Base-by-base conservation (phyloP, 2,113 vertebrate genomes). In the Lepisosteus osseus region DNA sequence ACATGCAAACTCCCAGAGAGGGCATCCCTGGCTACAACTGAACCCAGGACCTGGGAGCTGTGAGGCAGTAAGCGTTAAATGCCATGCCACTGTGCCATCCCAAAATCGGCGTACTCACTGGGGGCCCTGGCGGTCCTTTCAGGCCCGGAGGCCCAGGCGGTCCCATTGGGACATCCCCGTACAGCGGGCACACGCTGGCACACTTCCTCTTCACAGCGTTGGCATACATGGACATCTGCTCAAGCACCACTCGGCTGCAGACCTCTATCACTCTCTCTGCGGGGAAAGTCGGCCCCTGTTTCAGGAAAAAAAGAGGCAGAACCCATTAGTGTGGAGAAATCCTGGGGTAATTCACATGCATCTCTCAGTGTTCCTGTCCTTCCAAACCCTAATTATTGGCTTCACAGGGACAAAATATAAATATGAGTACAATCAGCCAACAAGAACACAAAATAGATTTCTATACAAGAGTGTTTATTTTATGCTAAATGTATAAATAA, bases 211-310 rank as follows among this genome's bases (percentile, higher is more conserved):
- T 92, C 70, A 87, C 86, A 42, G 84, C 85, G 79, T 90, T 92
- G 76, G 88, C 90, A 75, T 88, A 94, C 54, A 76, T 73, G 77
- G 88, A 95, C 83, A 88, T 92, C 87, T 93, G 88, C 75, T 93
- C 87, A 78, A 89, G 85, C 17, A 92, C 84, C 54, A 90, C 87
- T 73, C 68, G 88, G 81, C 93, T 84, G 84, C 86, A 93, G 15
- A 88, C 82, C 79, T 93, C 83, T 57, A 90, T 91, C 74, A 91
- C 87, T 7, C 85, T 82, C 70, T 84, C 86, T 73, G 90, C 85
- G 2, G 87, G 59, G 45, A 94, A 84, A 51, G 75, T 69, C 6
- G 87, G 86, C 6, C 86, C 84, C 86, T 94, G 79, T 72, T 40
- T 29, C 4, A 1, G 55, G 74, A 59, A 44, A 75, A 69, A 78